Evolutionary conservation across 2,888 invertebrate species (phyloP).

Genomic region (Sesamia inferens): DNA sequence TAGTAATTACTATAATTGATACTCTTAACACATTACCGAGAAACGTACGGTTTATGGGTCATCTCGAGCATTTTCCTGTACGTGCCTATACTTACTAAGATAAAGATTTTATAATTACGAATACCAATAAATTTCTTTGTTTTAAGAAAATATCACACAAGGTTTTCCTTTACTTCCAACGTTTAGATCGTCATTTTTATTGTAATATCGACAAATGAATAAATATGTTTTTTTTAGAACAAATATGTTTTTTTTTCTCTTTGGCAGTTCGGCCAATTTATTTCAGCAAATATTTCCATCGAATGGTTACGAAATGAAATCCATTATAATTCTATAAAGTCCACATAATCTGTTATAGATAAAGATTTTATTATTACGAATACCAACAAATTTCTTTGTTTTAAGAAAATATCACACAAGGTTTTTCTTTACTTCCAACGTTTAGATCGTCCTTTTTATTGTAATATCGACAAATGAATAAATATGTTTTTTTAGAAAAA

Average conservation of each 20-base stretch:
- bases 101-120: not conserved
- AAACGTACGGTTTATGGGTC: constrained; percentile 51
- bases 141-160: not conserved
- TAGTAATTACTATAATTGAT: constrained; percentile 66
- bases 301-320: not conserved
- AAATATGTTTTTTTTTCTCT: no score
- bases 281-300: not conserved
- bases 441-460: not conserved
- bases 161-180: constrained; percentile 3
- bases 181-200: not conserved
- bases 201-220: not conserved
- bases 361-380: not conserved
- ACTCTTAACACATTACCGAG: constrained; percentile 57
- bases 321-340: constrained; percentile 1
- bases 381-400: constrained; percentile 8
- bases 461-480: not conserved
- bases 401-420: not conserved
- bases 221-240: not conserved
- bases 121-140: constrained; percentile 9
- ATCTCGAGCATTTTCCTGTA: constrained; percentile 38
- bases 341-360: constrained; percentile 8
- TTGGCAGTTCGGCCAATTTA: not conserved
- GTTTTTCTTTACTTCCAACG: constrained; percentile 1
- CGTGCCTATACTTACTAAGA: not conserved
- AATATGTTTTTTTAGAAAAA: not conserved